These are phyloP conservation scores for Trilocha varians DNA, from an alignment of 2,888 invertebrate species.

Conservation along the genomic window DNA sequence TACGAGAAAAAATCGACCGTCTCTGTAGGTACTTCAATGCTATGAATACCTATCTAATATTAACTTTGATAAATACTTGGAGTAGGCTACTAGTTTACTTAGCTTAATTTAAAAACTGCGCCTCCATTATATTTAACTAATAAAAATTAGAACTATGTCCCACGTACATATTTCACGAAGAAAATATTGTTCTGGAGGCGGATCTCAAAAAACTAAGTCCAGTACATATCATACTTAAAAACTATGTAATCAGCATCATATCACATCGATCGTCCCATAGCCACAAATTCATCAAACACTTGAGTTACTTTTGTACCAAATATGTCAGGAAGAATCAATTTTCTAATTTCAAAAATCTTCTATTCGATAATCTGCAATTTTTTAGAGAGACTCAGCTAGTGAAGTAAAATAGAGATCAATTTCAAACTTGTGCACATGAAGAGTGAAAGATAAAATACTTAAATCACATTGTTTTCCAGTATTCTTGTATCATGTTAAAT, in stretches of 20 bases:
- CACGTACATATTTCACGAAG: not conserved
- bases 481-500: too few species aligned
- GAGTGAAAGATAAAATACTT: not conserved
- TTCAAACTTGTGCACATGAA: not conserved
- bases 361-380: not conserved
- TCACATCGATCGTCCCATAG: conserved; percentile 65
- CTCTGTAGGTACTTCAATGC: conserved; percentile 41
- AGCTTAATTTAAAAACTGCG: conserved; percentile 11
- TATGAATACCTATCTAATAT: conserved; percentile 60
- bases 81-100: conserved; percentile 52
- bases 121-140: not conserved
- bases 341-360: not conserved
- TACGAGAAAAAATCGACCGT: conserved; percentile 42
- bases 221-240: not conserved
- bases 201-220: not conserved
- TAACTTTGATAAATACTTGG: conserved; percentile 67
- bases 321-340: not conserved
- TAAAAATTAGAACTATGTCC: not conserved
- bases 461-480: too few species aligned
- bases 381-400: not conserved
- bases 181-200: not conserved
- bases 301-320: not conserved
- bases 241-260: conserved; percentile 52
- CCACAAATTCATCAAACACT: conserved; percentile 21
- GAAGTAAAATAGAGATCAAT: not conserved